Percentiles rank a stretch among this genome's conserved stretches.
Evolutionary conservation across 2,888 invertebrate genomes (phyloP).

Genomic region (Drosophila nigricruria): DNA sequence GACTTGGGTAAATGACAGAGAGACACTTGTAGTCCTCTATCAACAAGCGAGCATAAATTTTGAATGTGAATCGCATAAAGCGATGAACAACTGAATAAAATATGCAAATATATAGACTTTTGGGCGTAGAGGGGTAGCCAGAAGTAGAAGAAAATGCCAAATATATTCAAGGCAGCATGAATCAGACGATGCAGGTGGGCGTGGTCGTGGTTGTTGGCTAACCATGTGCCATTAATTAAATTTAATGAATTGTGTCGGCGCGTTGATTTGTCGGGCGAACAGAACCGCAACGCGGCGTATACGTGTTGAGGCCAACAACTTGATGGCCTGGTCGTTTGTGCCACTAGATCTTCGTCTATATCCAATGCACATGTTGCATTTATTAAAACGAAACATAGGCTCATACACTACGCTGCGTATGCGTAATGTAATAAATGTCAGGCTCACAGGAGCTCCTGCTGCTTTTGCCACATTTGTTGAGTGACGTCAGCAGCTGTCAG

Average conservation of each 20-base stretch:
- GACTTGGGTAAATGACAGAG: conserved; percentile 29
- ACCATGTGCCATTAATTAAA: conserved; percentile 68
- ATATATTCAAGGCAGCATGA: conserved; percentile 40
- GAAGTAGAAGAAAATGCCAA: background rate
- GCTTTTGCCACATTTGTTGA: conserved; percentile 14
- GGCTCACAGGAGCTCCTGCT: conserved; percentile 9
- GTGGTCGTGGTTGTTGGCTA: conserved; percentile 29
- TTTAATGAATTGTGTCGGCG: conserved; percentile 73
- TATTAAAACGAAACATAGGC: conserved; percentile 20
- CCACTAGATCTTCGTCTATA: conserved; percentile 37
- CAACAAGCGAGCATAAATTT: conserved; percentile 12
- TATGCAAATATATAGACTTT: conserved; percentile 44
- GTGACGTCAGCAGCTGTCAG: conserved; percentile 65
- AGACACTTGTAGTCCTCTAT: conserved; percentile 15
- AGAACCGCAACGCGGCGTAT: conserved; percentile 55
- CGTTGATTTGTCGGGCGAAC: conserved; percentile 63
- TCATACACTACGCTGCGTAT: conserved; percentile 26
- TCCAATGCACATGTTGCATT: conserved; percentile 41
- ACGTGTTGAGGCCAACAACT: conserved; percentile 52
- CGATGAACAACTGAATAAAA: conserved; percentile 13
- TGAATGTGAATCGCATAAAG: conserved; percentile 21
- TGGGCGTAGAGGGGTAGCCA: background rate
- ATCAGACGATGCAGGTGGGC: conserved; percentile 41
- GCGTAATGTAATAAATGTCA: conserved; percentile 58
- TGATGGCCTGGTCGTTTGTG: conserved; percentile 3